Conservation (phyloP, 2,888 invertebrate species). For the Pyrochroa serraticornis region DNA sequence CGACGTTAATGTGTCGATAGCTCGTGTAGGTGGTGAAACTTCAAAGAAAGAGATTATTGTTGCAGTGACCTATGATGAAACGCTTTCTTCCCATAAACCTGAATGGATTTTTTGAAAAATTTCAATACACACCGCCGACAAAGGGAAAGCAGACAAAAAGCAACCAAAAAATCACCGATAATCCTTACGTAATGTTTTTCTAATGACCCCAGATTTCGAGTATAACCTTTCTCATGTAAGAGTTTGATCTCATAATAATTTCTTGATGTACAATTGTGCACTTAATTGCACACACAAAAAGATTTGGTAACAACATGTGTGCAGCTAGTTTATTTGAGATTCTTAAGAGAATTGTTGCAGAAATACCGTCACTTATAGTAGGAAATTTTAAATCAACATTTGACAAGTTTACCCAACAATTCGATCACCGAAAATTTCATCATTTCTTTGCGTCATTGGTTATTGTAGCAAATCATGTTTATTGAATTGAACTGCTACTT, state of each 20-base stretch:
- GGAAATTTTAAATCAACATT: too few species aligned
- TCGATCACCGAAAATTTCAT: too few species aligned
- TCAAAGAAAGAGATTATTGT: slow-evolving; percentile 14
- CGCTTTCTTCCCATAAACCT: slow-evolving; percentile 6
- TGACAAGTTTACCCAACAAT: too few species aligned
- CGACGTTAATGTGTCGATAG: not conserved
- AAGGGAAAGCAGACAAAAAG: too few species aligned
- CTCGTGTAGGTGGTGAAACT: slow-evolving; percentile 3
- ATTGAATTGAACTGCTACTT: slow-evolving; percentile 4
- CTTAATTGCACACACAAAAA: slow-evolving; percentile 7
- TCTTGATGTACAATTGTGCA: slow-evolving; percentile 4
- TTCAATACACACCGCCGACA: too few species aligned
- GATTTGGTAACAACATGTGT: slow-evolving; percentile 9
- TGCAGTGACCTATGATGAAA: not conserved
- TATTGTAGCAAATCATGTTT: not conserved
- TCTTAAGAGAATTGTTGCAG: too few species aligned
- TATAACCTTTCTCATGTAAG: slow-evolving; percentile 17
- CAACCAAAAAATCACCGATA: not conserved
- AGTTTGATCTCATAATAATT: slow-evolving; percentile 2
- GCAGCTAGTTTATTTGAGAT: too few species aligned
- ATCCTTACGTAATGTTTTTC: slow-evolving; percentile 12
- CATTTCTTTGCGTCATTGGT: too few species aligned
- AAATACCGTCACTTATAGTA: too few species aligned
- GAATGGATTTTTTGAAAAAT: too few species aligned
- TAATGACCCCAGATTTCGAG: slow-evolving; percentile 14